Evolutionary conservation across 92 coral and sea anemone species (phyloP).

Genomic region (Porites cylindrica): DNA sequence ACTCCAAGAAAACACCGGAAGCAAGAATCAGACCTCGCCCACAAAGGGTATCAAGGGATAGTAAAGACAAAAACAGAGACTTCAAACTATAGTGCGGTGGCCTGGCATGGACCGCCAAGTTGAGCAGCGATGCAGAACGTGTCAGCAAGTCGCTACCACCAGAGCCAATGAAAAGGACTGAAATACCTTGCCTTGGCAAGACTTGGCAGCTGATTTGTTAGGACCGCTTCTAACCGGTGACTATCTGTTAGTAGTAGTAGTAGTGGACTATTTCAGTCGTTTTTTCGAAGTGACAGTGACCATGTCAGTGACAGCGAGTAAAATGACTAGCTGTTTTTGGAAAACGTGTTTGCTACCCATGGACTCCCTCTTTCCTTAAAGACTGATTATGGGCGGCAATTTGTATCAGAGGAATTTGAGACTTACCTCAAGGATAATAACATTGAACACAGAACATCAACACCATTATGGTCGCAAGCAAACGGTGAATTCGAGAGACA

Average conservation of each 20-base stretch:
- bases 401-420: neutral
- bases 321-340: no score
- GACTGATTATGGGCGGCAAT: no score
- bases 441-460: slow-evolving; percentile 4
- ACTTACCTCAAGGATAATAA: slow-evolving; percentile 3
- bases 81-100: neutral
- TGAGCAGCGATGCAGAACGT: neutral
- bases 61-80: neutral
- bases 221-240: neutral
- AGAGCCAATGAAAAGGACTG: neutral
- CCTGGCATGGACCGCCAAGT: neutral
- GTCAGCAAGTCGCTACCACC: neutral
- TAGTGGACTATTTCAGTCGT: neutral
- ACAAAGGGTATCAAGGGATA: slow-evolving; percentile 4
- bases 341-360: no score
- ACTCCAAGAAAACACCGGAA: neutral
- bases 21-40: neutral
- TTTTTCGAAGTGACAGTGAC: neutral
- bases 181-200: neutral
- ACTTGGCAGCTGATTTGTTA: slow-evolving; percentile 3
- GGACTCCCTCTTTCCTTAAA: no score
- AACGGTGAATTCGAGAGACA: neutral
- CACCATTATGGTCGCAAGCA: slow-evolving; percentile 2
- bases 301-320: neutral
- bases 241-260: neutral